Evolutionary conservation across 2,113 vertebrate species (phyloP), one percentile per base, ranked within the genome.

Genomic region (Columba livia): DNA sequence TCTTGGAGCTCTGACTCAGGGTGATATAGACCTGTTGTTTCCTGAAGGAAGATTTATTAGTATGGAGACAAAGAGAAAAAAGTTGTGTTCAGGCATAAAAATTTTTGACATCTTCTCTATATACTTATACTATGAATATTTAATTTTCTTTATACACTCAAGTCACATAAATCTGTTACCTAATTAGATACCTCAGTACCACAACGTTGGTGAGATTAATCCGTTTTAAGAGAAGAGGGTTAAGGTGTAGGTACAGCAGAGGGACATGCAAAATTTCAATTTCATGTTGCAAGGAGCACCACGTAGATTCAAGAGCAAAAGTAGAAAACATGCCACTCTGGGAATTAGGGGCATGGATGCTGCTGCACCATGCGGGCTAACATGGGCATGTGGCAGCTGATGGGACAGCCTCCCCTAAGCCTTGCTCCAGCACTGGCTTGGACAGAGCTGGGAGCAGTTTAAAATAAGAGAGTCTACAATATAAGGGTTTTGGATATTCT

Each of bases 341-440:
- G 54, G 54, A 71, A 64, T 17, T 10, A 15, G 44, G 40, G 62
- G 36, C n/a, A 18, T 0, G 15, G 62, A 56, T 23, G 23, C 29
- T 61, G 32, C 36, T 56, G 36, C 29, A 47, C 34, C 64, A 32
- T 2, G 1, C 31, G 40, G 47, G 18, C 48, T 88, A 44, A 56
- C 1, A 2, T 1, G 3, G 60, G 28, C 18, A 60, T 0, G 2
- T 4, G 34, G 65, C 44, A 73, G 28, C 44, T 47, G 19, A 9
- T 13, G 60, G 64, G 23, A 74, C 67, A 48, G 32, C n/a, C 42
- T 17, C 17, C n/a, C 15, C 23, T 25, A 32, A 2, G 2, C 32
- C 47, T 9, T 11, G 7, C 21, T 56, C 57, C 74, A 54, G 61
- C 5, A 1, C n/a, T 36, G 54, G 25, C 44, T 61, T 48, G 2